Conservation (phyloP, 2,113 vertebrate genomes). For the Nansenia antarctica region DNA sequence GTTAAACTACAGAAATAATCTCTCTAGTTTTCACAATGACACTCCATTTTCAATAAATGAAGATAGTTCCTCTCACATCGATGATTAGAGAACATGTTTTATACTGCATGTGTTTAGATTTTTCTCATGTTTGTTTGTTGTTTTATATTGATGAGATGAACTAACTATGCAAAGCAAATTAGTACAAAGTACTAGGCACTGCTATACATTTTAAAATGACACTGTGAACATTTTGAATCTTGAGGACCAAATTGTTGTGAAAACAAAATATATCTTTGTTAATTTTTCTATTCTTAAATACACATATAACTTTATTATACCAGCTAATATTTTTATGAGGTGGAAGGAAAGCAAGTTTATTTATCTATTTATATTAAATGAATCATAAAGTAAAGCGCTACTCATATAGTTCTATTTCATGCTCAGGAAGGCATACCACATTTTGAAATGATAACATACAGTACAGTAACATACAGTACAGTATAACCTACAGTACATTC, state of each 20-base stretch:
- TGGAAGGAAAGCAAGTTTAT: conserved; percentile 21
- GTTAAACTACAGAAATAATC: conserved; percentile 15
- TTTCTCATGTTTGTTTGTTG: conserved; percentile 30
- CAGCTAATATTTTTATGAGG: neutral
- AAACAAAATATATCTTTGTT: conserved; percentile 18
- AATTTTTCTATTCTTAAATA: conserved; percentile 61
- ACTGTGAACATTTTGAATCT: conserved; percentile 49
- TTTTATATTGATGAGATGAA: conserved; percentile 24
- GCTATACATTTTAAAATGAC: conserved; percentile 31
- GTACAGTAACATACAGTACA: too few relatives aligned
- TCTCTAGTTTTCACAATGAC: conserved; percentile 56
- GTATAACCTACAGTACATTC: too few relatives aligned
- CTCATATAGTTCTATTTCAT: neutral
- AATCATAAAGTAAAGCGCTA: neutral
- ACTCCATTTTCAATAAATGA: conserved; percentile 12
- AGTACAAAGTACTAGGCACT: conserved; percentile 21
- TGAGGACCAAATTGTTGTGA: conserved; percentile 44
- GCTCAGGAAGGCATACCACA: neutral
- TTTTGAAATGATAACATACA: neutral
- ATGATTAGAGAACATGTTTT: conserved; percentile 41
- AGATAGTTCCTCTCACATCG: conserved; percentile 35
- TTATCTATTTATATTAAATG: conserved; percentile 48
- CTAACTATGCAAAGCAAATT: conserved; percentile 71
- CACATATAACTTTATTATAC: conserved; percentile 33
- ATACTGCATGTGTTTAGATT: conserved; percentile 38